phyloP scores from a whole-genome alignment of 2,888 invertebrate genomes.

The Xestia ashworthii region DNA sequence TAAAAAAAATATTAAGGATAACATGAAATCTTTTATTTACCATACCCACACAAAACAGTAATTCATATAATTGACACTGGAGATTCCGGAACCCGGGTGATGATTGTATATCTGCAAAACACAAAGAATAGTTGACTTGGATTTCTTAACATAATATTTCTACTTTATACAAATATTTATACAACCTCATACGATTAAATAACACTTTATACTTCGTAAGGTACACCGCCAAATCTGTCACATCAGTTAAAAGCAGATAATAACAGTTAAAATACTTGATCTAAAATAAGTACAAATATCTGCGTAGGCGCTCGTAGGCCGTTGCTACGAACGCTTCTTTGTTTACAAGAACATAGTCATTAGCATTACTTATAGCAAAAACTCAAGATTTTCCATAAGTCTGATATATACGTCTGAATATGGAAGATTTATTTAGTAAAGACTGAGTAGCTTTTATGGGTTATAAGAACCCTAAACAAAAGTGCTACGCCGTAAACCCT shows the following conservation, averaged over 20 bases:
- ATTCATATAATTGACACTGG: neutral
- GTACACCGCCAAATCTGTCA: neutral
- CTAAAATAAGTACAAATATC: neutral
- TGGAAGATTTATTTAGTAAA: neutral
- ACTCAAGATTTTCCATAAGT: neutral
- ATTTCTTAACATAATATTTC: neutral
- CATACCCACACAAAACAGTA: conserved; percentile 18
- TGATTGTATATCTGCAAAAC: neutral
- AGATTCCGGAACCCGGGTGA: neutral
- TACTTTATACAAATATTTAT: neutral
- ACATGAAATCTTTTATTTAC: conserved; percentile 67
- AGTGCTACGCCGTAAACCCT: conserved; percentile 36
- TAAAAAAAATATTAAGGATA: conserved; percentile 77
- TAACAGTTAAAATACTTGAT: conserved; percentile 1
- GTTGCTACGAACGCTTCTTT: conserved; percentile 38
- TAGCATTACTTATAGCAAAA: neutral
- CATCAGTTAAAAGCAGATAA: neutral
- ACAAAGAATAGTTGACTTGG: neutral
- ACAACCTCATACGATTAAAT: neutral
- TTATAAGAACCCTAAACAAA: neutral
- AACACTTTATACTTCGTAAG: neutral
- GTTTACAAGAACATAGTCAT: neutral
- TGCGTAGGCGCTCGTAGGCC: conserved; percentile 41
- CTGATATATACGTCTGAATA: neutral
- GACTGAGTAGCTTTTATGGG: too few relatives aligned